Evolutionary conservation across 2,113 vertebrate genomes (phyloP).

Genomic region (Stigmatopora argus): DNA sequence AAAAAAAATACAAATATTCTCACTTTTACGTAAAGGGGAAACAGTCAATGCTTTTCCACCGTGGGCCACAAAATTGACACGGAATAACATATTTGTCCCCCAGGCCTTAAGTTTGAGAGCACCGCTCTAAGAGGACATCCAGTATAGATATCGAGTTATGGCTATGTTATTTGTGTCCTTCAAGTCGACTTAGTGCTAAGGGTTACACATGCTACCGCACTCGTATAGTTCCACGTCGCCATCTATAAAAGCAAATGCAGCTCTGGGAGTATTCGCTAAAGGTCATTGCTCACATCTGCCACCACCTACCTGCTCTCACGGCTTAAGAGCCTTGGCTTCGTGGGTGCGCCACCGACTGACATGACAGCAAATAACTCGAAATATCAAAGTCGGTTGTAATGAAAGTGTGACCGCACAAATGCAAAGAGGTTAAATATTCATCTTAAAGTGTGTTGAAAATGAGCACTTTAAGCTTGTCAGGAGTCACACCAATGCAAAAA

Average conservation of each 20-base stretch:
- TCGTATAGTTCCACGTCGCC: constrained; percentile 45
- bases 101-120: too few species aligned
- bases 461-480: constrained; percentile 52
- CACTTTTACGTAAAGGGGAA: too few species aligned
- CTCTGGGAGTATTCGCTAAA: constrained; percentile 58
- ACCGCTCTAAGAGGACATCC: constrained; percentile 18
- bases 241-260: constrained; percentile 39
- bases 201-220: constrained; percentile 58
- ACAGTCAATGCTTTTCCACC: too few species aligned
- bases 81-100: too few species aligned
- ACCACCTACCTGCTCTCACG: constrained; percentile 43
- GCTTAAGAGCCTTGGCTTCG: constrained; percentile 52
- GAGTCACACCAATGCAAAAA: constrained; percentile 42
- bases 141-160: constrained; percentile 48
- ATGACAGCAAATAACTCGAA: constrained; percentile 28
- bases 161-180: constrained; percentile 55
- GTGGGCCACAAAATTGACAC: too few species aligned
- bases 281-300: constrained; percentile 68
- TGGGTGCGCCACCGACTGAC: constrained; percentile 29
- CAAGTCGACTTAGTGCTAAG: constrained; percentile 57
- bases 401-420: constrained; percentile 35
- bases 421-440: constrained; percentile 50
- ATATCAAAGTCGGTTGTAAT: constrained; percentile 29
- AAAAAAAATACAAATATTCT: too few species aligned
- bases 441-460: constrained; percentile 48